Percentiles rank a stretch among this genome's conserved stretches.
phyloP scores from a whole-genome alignment of 2,113 vertebrate genomes.

The Protomyctophum bolini region DNA sequence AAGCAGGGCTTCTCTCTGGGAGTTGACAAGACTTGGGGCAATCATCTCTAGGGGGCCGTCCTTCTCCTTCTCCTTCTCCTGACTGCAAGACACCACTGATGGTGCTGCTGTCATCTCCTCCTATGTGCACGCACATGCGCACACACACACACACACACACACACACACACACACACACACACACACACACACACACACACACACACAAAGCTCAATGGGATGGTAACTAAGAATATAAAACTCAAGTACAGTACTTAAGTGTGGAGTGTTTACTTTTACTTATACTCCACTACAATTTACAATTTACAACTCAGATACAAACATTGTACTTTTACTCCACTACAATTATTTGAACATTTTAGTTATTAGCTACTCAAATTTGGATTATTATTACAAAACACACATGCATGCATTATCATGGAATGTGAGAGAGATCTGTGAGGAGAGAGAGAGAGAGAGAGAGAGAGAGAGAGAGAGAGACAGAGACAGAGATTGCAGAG shows the following conservation, averaged over 20 bases:
- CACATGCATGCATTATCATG: no score
- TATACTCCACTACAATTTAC: no score
- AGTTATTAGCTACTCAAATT: no score
- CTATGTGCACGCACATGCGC: slow-evolving; percentile 60
- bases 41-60: slow-evolving; percentile 83
- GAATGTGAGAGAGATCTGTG: no score
- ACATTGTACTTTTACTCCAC: no score
- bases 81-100: slow-evolving; percentile 84
- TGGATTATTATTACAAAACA: no score
- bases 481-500: neutral
- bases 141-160: slow-evolving; percentile 12
- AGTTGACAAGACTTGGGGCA: slow-evolving; percentile 84
- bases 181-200: slow-evolving; percentile 13
- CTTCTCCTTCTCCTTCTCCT: slow-evolving; percentile 86
- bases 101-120: slow-evolving; percentile 55
- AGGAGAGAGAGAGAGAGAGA: slow-evolving; percentile 17
- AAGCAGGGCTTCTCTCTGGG: slow-evolving; percentile 90
- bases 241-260: slow-evolving; percentile 46
- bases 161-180: slow-evolving; percentile 10
- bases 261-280: no score
- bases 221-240: neutral
- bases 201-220: neutral
- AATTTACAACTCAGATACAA: no score
- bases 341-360: no score
- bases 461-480: neutral